Percentiles rank a stretch among this genome's conserved stretches.
Conservation (phyloP, 2,113 vertebrate species). For the Hystrix cristata region DNA sequence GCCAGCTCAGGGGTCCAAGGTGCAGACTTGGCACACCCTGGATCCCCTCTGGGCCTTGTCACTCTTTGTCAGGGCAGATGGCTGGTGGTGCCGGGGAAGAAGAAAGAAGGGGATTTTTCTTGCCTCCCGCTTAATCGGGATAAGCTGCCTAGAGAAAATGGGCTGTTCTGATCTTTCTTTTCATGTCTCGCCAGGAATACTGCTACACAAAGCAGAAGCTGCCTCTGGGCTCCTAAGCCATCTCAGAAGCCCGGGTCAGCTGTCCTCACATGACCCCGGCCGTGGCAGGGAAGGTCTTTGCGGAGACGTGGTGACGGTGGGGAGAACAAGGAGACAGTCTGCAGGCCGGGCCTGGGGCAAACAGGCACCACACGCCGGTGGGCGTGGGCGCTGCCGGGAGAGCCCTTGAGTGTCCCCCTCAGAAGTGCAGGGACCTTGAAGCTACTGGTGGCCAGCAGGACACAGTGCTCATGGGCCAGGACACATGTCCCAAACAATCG, state of each 20-base stretch:
- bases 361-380: background rate
- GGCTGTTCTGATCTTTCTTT: slow-evolving; percentile 53
- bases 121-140: slow-evolving; percentile 29
- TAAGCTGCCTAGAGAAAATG: slow-evolving; percentile 30
- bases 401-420: background rate
- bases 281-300: background rate
- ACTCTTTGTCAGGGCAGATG: background rate
- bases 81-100: background rate
- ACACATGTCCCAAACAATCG: background rate
- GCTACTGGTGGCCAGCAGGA: background rate
- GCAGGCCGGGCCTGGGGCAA: background rate
- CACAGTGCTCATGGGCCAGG: background rate
- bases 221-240: slow-evolving; percentile 19
- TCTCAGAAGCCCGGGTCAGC: slow-evolving; percentile 52
- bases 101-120: background rate
- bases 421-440: fast-evolving
- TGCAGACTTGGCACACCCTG: fast-evolving
- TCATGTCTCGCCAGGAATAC: slow-evolving; percentile 75
- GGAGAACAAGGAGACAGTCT: background rate
- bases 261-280: slow-evolving; percentile 44
- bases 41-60: fast-evolving
- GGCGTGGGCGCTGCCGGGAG: background rate
- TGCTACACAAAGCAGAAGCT: background rate
- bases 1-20: fast-evolving
- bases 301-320: background rate